Percentiles rank a stretch among this genome's conserved stretches.
Evolutionary conservation across 2,888 invertebrate genomes (phyloP).

Genomic region (Drosophila barbarae): DNA sequence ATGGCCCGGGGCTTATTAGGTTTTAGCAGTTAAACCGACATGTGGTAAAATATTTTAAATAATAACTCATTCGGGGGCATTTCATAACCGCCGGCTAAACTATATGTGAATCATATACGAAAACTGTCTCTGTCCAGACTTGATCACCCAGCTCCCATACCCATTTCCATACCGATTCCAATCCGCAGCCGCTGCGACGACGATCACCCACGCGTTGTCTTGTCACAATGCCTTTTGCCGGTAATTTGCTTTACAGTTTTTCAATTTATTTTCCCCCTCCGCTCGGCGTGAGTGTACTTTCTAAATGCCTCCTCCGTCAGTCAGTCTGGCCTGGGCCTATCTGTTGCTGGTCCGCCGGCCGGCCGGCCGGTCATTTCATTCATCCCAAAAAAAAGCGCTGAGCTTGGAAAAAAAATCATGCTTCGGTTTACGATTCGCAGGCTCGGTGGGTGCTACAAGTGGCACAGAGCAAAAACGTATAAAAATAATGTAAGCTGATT

Average conservation of each 20-base stretch:
- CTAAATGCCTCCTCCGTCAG: slow-evolving; percentile 62
- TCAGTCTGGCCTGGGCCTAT: slow-evolving; percentile 56
- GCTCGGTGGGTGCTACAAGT: slow-evolving; percentile 35
- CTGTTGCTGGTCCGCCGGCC: slow-evolving; percentile 51
- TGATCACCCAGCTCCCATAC: slow-evolving; percentile 20
- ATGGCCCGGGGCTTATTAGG: slow-evolving; percentile 30
- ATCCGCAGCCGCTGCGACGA: slow-evolving; percentile 7
- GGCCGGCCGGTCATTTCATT: slow-evolving; percentile 64
- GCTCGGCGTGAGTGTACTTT: slow-evolving; percentile 58
- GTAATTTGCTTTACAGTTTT: slow-evolving; percentile 73
- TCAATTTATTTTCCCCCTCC: slow-evolving; percentile 67
- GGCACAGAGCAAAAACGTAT: background rate
- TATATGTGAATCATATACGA: slow-evolving; percentile 40
- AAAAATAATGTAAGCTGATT: slow-evolving; percentile 9
- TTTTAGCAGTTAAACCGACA: slow-evolving; percentile 40
- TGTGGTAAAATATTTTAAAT: slow-evolving; percentile 45
- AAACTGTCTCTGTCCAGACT: slow-evolving; percentile 40
- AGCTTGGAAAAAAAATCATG: slow-evolving; percentile 16
- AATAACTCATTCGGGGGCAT: slow-evolving; percentile 37
- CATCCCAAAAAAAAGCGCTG: slow-evolving; percentile 32
- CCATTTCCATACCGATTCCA: slow-evolving; percentile 15
- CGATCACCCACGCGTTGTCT: slow-evolving; percentile 65
- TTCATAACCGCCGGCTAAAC: slow-evolving; percentile 33
- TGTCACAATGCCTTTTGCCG: slow-evolving; percentile 73
- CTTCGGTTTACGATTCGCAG: slow-evolving; percentile 35